Conservation (phyloP, 2,797 vertebrate genomes). For the Danio kyathit region DNA sequence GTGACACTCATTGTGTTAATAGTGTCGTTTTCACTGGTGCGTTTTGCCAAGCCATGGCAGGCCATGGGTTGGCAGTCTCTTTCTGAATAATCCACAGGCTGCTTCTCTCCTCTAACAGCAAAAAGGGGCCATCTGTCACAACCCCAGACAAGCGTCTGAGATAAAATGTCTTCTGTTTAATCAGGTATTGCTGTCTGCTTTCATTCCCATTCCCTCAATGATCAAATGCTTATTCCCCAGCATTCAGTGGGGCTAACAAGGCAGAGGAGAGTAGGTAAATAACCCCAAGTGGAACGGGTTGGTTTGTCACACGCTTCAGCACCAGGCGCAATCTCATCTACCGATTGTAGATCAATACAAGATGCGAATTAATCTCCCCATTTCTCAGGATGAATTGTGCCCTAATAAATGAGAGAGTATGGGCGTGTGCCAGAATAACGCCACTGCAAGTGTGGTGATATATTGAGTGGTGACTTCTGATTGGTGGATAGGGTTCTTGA, state of each 20-base stretch:
- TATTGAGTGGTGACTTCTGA: constrained; percentile 38
- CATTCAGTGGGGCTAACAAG: constrained; percentile 42
- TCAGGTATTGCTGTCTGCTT: constrained; percentile 55
- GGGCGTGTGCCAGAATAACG: constrained; percentile 20
- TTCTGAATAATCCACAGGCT: constrained; percentile 48
- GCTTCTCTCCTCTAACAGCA: constrained; percentile 50
- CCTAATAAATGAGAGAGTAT: constrained; percentile 55
- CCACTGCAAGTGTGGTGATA: constrained; percentile 34
- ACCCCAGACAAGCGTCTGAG: constrained; percentile 65
- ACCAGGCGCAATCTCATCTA: constrained; percentile 38
- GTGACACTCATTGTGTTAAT: constrained; percentile 63
- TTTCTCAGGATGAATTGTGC: constrained; percentile 54
- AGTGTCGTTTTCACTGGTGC: constrained; percentile 68
- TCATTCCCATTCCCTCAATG: constrained; percentile 49
- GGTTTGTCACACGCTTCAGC: constrained; percentile 41
- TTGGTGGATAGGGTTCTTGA: constrained; percentile 16
- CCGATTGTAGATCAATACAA: constrained; percentile 45
- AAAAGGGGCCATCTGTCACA: constrained; percentile 75
- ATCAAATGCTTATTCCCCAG: constrained; percentile 53
- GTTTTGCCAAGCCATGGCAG: constrained; percentile 72
- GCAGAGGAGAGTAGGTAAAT: constrained; percentile 40
- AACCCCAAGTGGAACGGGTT: constrained; percentile 37
- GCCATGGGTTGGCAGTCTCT: constrained; percentile 65
- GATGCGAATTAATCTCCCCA: constrained; percentile 47
- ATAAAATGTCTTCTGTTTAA: constrained; percentile 59